phyloP scores from a whole-genome alignment of 2,888 invertebrate genomes.

The Trilocha varians region DNA sequence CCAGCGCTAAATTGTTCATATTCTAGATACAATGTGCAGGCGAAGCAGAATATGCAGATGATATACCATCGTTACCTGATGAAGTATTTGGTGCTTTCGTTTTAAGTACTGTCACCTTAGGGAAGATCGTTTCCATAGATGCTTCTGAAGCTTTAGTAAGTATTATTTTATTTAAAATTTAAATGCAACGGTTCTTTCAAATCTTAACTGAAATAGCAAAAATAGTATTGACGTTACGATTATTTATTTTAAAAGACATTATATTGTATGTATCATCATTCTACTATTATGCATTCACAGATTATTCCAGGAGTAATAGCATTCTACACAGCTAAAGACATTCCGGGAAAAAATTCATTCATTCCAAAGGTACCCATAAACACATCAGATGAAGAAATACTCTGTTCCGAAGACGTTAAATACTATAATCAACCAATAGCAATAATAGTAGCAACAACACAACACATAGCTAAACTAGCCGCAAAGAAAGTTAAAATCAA shows the following conservation, averaged over 20 bases:
- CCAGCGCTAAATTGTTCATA: neutral
- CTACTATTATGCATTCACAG: no score
- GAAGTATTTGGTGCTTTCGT: conserved; percentile 80
- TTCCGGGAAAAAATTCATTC: conserved; percentile 77
- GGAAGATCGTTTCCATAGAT: conserved; percentile 73
- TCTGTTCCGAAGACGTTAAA: conserved; percentile 28
- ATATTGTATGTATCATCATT: no score
- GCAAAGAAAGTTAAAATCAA: conserved; percentile 66
- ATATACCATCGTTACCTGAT: conserved; percentile 68
- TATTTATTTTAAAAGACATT: neutral
- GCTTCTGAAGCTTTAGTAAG: conserved; percentile 74
- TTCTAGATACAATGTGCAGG: conserved; percentile 74
- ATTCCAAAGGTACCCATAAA: conserved; percentile 25
- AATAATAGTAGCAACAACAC: conserved; percentile 71
- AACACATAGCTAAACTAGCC: conserved; percentile 64
- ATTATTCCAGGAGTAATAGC: conserved; percentile 76
- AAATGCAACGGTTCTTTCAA: no score
- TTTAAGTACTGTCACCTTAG: conserved; percentile 66
- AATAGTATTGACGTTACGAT: neutral
- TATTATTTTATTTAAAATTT: no score
- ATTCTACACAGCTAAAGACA: conserved; percentile 76
- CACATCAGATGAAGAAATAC: conserved; percentile 36
- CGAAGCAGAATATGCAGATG: conserved; percentile 78
- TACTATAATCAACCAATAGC: conserved; percentile 36
- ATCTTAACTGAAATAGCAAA: neutral